Percentiles rank a stretch among this genome's conserved stretches.
phyloP scores from a whole-genome alignment of 2,113 vertebrate species.

The Ifrita kowaldi region DNA sequence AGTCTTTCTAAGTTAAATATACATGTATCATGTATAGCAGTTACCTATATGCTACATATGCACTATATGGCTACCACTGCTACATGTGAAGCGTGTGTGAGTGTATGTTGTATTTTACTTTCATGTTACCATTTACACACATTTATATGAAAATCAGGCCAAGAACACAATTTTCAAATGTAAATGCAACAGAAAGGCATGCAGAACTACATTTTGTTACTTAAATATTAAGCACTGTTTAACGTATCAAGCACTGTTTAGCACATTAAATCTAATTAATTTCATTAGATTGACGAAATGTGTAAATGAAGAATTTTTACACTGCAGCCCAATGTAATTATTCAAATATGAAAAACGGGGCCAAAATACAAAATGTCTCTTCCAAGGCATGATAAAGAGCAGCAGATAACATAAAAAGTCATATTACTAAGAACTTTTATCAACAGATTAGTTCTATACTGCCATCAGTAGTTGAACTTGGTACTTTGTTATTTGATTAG shows the following conservation, averaged over 20 bases:
- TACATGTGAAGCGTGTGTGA: background rate
- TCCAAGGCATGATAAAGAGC: background rate
- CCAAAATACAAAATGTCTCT: background rate
- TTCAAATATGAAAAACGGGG: background rate
- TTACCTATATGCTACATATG: background rate
- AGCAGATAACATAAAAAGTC: slow-evolving; percentile 53
- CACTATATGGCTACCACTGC: background rate
- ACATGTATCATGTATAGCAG: background rate
- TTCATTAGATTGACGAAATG: background rate
- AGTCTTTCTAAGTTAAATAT: background rate
- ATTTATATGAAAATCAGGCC: background rate
- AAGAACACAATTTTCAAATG: background rate
- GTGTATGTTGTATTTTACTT: background rate
- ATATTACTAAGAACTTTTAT: slow-evolving; percentile 57
- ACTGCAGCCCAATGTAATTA: background rate
- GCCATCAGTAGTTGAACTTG: background rate
- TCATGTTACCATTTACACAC: background rate
- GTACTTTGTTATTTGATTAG: background rate
- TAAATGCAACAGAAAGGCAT: background rate
- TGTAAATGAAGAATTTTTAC: background rate
- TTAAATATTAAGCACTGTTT: background rate
- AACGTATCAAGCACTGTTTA: background rate
- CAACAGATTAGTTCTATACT: background rate
- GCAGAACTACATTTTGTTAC: background rate
- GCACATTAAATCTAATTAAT: background rate